These are phyloP conservation scores for Oxycera nigricornis DNA, from an alignment of 2,888 invertebrate species.

Conservation along the genomic window DNA sequence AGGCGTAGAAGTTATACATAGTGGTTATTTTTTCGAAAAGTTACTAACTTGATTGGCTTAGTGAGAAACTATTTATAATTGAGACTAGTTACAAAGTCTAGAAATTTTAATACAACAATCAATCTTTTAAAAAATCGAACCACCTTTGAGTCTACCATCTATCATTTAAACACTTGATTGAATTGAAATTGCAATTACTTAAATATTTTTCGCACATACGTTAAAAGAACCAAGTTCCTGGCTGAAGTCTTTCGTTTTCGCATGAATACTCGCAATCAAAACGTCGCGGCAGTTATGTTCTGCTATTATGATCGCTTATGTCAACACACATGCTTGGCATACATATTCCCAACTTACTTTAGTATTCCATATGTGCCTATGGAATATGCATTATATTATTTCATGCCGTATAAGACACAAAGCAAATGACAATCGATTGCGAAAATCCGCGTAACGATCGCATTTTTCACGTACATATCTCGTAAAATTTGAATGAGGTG, in stretches of 20 bases:
- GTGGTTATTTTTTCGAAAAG: too few species aligned
- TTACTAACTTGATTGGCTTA: too few species aligned
- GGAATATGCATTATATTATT: background rate
- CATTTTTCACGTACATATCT: background rate
- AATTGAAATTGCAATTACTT: too few species aligned
- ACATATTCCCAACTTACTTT: background rate
- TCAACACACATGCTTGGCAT: background rate
- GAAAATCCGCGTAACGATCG: background rate
- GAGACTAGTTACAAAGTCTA: too few species aligned
- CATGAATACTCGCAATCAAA: background rate
- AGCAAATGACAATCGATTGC: conserved; percentile 4
- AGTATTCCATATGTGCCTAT: background rate
- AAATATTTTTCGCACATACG: too few species aligned
- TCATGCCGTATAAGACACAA: conserved; percentile 3
- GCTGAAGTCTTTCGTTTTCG: conserved; percentile 22
- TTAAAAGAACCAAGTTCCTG: conserved; percentile 17
- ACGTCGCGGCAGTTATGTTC: background rate
- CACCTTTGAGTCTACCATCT: too few species aligned
- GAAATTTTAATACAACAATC: too few species aligned
- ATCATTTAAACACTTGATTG: too few species aligned
- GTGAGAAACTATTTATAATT: too few species aligned
- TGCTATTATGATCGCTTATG: background rate
- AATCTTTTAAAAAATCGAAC: too few species aligned
- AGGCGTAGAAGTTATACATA: too few species aligned
- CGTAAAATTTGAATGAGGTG: background rate